Conservation (phyloP, 1,140 invertebrate species). For the Belonocnema kinseyi region DNA sequence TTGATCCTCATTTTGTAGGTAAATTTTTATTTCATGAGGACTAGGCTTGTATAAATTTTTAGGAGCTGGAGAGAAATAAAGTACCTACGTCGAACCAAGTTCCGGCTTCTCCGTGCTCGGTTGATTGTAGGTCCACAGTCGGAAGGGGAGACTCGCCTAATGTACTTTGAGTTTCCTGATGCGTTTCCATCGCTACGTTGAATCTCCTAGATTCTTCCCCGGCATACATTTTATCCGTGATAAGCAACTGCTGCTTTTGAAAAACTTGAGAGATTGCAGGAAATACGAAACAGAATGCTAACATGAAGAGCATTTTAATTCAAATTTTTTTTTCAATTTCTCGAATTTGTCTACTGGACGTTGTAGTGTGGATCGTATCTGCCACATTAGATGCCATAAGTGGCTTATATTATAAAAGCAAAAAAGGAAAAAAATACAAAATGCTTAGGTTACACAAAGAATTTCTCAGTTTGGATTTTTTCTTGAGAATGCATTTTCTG, state of each 20-base stretch:
- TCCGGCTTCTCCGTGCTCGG: conserved; percentile 60
- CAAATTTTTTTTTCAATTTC: not conserved
- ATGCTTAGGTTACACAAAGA: conserved; percentile 18
- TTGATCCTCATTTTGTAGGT: not conserved
- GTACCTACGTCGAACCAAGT: conserved; percentile 54
- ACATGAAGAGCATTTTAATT: not conserved
- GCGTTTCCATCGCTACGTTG: conserved; percentile 18
- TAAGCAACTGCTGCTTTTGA: not conserved
- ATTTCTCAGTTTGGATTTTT: not conserved
- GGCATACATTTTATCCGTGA: not conserved
- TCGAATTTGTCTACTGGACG: not conserved
- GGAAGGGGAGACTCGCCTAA: conserved; percentile 56
- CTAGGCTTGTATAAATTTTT: not conserved
- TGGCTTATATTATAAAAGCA: not conserved
- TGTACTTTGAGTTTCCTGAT: conserved; percentile 40
- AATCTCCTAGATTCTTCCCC: not conserved
- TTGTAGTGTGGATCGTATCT: not conserved
- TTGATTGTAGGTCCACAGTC: conserved; percentile 48
- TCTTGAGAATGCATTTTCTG: conserved; percentile 19
- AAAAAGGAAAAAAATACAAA: not conserved
- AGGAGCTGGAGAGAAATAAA: conserved; percentile 32
- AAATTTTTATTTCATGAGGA: conserved; percentile 54
- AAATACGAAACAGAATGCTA: not conserved
- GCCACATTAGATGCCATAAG: too few relatives aligned
- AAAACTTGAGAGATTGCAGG: not conserved